phyloP scores from a whole-genome alignment of 2,888 invertebrate species.

The Glomeris marginata region DNA sequence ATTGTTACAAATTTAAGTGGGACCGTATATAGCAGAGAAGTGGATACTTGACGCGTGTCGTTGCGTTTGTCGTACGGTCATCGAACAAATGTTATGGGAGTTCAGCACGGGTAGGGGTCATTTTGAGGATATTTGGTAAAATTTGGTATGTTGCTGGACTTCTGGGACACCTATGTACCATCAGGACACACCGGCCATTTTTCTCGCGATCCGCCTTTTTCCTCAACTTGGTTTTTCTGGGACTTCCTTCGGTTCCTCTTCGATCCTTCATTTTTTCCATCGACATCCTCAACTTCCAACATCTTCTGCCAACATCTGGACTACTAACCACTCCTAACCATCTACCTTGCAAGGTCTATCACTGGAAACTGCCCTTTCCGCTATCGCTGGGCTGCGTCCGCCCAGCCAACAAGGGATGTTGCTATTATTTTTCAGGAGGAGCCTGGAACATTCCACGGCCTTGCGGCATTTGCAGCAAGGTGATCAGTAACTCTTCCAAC shows the following conservation, averaged over 20 bases:
- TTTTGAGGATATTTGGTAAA: neutral
- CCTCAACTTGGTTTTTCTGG: neutral
- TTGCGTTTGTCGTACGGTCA: no score
- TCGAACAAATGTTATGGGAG: no score
- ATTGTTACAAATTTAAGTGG: no score
- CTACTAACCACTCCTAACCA: no score
- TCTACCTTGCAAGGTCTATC: no score
- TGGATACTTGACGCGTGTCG: no score
- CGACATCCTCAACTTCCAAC: no score
- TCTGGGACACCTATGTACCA: neutral
- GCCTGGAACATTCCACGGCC: slow-evolving; percentile 12
- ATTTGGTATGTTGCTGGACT: neutral
- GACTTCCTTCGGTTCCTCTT: slow-evolving; percentile 1
- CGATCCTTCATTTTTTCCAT: slow-evolving; percentile 2
- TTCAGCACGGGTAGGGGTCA: no score
- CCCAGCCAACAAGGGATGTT: neutral
- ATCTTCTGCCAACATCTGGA: no score
- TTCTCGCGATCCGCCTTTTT: neutral
- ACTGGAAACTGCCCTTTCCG: no score
- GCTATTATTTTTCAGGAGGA: slow-evolving; percentile 8
- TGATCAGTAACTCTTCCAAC: slow-evolving; percentile 14
- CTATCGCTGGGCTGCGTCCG: neutral
- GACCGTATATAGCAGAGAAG: no score
- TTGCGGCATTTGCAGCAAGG: slow-evolving; percentile 12
- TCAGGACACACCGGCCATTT: neutral